These are phyloP conservation scores for Stichopus chloronotus DNA, from an alignment of 35 echinoderm and acorn worm genomes.

Conservation along the genomic window DNA sequence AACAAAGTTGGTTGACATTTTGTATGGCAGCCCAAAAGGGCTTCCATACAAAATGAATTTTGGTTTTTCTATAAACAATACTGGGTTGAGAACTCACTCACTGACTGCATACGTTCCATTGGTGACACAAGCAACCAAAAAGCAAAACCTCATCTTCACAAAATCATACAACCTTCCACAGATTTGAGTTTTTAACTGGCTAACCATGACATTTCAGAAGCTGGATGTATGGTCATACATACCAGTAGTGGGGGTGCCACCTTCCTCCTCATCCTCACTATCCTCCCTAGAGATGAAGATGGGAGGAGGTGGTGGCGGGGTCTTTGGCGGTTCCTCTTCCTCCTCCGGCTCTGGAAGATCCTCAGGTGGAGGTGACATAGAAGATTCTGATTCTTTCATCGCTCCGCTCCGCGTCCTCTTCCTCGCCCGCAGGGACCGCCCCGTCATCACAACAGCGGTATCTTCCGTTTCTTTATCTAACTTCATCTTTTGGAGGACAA, in stretches of 20 bases:
- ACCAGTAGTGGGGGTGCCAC: not conserved
- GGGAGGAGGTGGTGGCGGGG: slow-evolving; percentile 43
- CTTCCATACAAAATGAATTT: too few relatives aligned
- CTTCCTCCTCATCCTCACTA: slow-evolving; percentile 46
- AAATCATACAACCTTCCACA: too few relatives aligned
- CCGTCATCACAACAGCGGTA: not conserved
- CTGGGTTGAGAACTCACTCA: too few relatives aligned
- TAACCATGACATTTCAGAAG: too few relatives aligned
- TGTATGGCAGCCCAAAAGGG: too few relatives aligned
- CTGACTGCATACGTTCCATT: too few relatives aligned
- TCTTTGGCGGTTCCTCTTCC: not conserved
- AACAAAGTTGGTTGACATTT: too few relatives aligned
- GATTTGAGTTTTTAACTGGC: too few relatives aligned
- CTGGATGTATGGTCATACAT: not conserved
- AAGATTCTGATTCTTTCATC: slow-evolving; percentile 33
- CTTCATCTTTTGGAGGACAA: slow-evolving; percentile 26
- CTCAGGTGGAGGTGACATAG: not conserved
- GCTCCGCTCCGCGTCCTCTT: slow-evolving; percentile 58
- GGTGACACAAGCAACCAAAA: too few relatives aligned
- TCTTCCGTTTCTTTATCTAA: slow-evolving; percentile 35
- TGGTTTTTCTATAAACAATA: too few relatives aligned
- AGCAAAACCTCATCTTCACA: too few relatives aligned
- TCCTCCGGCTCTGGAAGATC: not conserved
- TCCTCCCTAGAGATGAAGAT: slow-evolving; percentile 70
- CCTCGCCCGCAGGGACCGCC: not conserved